A percentile compares a stretch with the other conserved stretches of the same genome.
Conservation (phyloP, 2,797 vertebrate genomes). For the Pangasius sanitwongsei region DNA sequence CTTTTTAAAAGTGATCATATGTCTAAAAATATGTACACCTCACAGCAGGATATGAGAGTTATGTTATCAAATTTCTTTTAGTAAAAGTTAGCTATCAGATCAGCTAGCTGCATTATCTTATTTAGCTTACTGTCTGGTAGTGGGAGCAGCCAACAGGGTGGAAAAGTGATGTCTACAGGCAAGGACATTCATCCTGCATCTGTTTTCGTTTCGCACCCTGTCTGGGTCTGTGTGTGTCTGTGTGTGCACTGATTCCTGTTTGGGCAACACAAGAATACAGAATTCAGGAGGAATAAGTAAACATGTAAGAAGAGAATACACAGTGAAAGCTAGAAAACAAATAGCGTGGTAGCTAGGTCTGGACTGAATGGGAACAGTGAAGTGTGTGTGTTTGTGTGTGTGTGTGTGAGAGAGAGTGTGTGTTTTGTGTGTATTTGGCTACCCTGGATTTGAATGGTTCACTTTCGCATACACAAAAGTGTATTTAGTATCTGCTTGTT, state of each 20-base stretch:
- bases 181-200: constrained; percentile 58
- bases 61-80: not conserved
- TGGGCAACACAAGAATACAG: constrained; percentile 24
- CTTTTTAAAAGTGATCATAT: not conserved
- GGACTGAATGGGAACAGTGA: not conserved
- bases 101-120: not conserved
- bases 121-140: not conserved
- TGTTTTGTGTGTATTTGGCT: not conserved
- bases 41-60: not conserved
- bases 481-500: constrained; percentile 33
- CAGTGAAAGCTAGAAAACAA: constrained; percentile 1
- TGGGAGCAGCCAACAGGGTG: not conserved
- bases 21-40: not conserved
- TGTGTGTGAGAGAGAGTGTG: constrained; percentile 1
- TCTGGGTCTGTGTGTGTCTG: constrained; percentile 41
- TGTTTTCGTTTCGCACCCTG: constrained; percentile 59
- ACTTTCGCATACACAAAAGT: constrained; percentile 8
- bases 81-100: not conserved
- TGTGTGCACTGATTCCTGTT: constrained; percentile 24
- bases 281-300: constrained; percentile 25
- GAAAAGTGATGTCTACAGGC: constrained; percentile 44
- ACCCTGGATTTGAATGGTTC: constrained; percentile 18
- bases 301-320: constrained; percentile 22
- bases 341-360: constrained; percentile 3
- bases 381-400: not conserved